Conservation (phyloP, 1,140 invertebrate species). For the Ooceraea biroi region DNA sequence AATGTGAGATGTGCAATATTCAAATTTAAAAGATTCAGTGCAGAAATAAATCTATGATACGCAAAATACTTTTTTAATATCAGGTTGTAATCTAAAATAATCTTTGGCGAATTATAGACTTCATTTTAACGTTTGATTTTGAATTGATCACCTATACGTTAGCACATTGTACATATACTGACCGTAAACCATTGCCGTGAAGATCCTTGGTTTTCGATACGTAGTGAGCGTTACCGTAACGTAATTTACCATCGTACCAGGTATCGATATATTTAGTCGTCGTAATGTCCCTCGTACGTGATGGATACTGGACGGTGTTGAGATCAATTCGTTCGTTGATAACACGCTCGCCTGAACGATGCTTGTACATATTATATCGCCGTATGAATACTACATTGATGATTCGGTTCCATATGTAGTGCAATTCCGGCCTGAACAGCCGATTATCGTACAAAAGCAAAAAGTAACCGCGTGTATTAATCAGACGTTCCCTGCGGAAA, state of each 20-base stretch:
- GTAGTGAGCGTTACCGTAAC: constrained; percentile 87
- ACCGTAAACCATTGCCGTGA: constrained; percentile 80
- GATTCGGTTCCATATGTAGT: constrained; percentile 92
- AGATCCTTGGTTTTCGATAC: constrained; percentile 88
- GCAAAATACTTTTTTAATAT: background rate
- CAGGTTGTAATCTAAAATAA: no score
- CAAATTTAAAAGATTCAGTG: no score
- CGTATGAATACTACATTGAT: constrained; percentile 91
- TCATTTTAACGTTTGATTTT: background rate
- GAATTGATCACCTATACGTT: background rate
- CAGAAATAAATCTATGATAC: background rate
- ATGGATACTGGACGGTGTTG: constrained; percentile 90
- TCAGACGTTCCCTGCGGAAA: constrained; percentile 88
- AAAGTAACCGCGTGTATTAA: constrained; percentile 90
- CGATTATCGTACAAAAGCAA: constrained; percentile 90
- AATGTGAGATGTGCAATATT: no score
- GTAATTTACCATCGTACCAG: constrained; percentile 88
- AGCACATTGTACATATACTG: constrained; percentile 20
- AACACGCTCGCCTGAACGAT: constrained; percentile 76
- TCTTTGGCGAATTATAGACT: background rate
- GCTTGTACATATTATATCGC: constrained; percentile 83
- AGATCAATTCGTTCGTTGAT: constrained; percentile 86
- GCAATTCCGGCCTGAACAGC: constrained; percentile 88
- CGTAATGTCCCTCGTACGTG: constrained; percentile 84
- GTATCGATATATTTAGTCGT: constrained; percentile 88